Conservation (phyloP, 1,140 invertebrate species). For the Epicauta chinensis region DNA sequence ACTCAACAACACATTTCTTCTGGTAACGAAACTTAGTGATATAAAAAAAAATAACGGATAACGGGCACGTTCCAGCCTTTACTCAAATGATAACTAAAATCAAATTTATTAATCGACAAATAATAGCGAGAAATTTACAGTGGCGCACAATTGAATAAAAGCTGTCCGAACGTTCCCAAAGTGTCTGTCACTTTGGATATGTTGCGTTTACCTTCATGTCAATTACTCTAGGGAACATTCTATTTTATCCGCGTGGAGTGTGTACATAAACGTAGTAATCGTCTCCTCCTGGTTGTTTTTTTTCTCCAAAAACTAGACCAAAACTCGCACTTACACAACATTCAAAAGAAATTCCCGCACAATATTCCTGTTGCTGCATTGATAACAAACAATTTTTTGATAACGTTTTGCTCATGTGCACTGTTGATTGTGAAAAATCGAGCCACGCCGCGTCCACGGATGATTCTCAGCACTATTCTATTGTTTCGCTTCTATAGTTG, state of each 20-base stretch:
- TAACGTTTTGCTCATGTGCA: conserved; percentile 41
- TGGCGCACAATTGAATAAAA: conserved; percentile 9
- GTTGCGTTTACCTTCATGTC: conserved; percentile 44
- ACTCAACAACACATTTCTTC: conserved; percentile 44
- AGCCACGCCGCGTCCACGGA: conserved; percentile 38
- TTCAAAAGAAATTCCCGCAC: conserved; percentile 1
- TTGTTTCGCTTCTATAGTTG: too few species aligned
- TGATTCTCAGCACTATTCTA: conserved; percentile 20
- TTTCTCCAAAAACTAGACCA: conserved; percentile 8
- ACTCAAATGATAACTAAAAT: not conserved
- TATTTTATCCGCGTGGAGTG: conserved; percentile 39
- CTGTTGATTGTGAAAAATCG: conserved; percentile 35
- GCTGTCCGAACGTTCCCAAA: conserved; percentile 9
- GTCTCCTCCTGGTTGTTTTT: conserved; percentile 14
- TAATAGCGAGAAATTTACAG: not conserved
- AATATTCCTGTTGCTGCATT: conserved; percentile 26
- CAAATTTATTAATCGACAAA: too few species aligned
- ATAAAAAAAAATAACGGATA: conserved; percentile 28
- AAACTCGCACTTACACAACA: conserved; percentile 2
- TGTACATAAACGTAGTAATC: conserved; percentile 33
- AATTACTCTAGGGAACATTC: conserved; percentile 46
- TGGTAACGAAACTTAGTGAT: conserved; percentile 40
- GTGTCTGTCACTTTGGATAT: conserved; percentile 30
- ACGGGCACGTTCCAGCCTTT: too few species aligned
- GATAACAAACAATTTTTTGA: conserved; percentile 31